These are phyloP conservation scores for Brachionus paranguensis DNA, from an alignment of 1,140 invertebrate species.

Conservation along the genomic window DNA sequence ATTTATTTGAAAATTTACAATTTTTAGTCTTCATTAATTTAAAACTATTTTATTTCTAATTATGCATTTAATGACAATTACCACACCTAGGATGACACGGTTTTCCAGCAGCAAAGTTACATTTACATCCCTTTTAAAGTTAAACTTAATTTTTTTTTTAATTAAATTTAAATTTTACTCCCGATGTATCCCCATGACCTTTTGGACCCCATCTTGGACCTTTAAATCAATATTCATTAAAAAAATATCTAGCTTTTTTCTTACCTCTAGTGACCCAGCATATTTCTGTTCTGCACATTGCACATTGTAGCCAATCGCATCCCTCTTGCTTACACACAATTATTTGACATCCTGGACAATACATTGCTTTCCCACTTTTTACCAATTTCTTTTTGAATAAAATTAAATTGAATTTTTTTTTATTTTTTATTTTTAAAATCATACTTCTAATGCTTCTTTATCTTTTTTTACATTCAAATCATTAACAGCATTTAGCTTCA, in stretches of 20 bases:
- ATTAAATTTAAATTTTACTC: constrained; percentile 1
- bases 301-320: constrained; percentile 86
- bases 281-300: constrained; percentile 86
- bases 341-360: constrained; percentile 74
- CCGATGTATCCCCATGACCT: constrained; percentile 28
- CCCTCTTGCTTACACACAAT: constrained; percentile 82
- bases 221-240: not conserved
- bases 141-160: not conserved
- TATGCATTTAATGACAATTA: not conserved
- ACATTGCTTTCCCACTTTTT: constrained; percentile 72
- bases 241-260: not conserved
- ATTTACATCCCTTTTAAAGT: not conserved
- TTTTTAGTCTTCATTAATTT: not conserved
- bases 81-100: constrained; percentile 1
- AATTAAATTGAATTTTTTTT: not conserved
- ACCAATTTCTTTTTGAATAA: constrained; percentile 65
- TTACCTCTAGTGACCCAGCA: constrained; percentile 60
- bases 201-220: constrained; percentile 37
- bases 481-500: constrained; percentile 62
- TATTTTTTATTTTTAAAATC: not conserved
- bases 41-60: too few species aligned
- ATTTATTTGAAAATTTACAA: not conserved
- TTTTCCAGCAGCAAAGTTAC: not conserved
- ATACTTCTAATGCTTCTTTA: constrained; percentile 66
- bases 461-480: constrained; percentile 68